Evolutionary conservation across 1,140 invertebrate genomes (phyloP), one percentile per base, ranked within the genome.

Genomic region (Ips typographus): DNA sequence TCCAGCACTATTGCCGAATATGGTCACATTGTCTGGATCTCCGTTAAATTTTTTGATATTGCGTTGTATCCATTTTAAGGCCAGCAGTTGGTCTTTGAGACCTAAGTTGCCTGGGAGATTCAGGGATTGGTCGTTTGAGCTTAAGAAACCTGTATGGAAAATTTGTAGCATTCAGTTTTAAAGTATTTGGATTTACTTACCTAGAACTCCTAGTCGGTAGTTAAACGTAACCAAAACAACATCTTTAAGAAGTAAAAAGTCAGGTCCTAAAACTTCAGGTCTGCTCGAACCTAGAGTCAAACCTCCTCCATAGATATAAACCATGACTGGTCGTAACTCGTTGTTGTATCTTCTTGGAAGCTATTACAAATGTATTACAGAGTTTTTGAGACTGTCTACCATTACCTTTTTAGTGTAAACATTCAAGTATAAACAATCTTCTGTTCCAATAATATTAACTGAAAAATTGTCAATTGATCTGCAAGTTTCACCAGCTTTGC

Each of bases 281-380:
- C 86, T 79, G n/a, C 84, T 85, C 6, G 84, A 84, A n/a, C 87
- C 88, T 1, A 72, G 70, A 37, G 82, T 78, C 73, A 85, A 90
- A 0, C 80, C 85, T 63, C 89, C 89, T 4, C 86, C 86, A 67
- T 90, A 86, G 8, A 91, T 83, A 74, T 81, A 90, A 1, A 91
- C 83, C 83, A 91, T 86, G 0, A 90, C 87, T 1, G 88, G 82
- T 65, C 66, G 68, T 8, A 70, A 47, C 3, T 49, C n/a, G 2
- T 58, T 44, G 42, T 1, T 8, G 1, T 3, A 8, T 49, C 22
- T 41, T 43, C 6, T 42, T 4, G 59, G 59, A 44, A 62, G 59
- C 59, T 62, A 36, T 2, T 1, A 44, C 8, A 7, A 44, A 47
- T 44, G 40, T 37, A 40, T 53, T 64, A 1, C n/a, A 22, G 22